Base-by-base conservation (phyloP, 2,797 vertebrate species). In the Prunella strophiata region DNA sequence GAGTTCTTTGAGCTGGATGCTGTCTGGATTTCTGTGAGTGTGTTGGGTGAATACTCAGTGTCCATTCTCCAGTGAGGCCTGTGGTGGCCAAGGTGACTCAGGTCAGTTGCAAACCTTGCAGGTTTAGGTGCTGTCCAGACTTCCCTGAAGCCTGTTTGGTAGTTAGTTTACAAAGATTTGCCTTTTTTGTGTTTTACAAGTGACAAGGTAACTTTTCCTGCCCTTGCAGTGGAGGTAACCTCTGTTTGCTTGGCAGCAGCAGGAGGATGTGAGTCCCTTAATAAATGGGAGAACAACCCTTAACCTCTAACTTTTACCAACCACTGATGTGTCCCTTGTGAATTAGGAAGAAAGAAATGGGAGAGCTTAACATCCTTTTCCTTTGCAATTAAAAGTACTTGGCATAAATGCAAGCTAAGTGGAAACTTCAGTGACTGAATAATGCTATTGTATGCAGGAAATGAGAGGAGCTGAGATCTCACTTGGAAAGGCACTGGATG, bases 311-410 rank as follows among this genome's bases (percentile, higher is more conserved):
- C 77, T 96, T 95, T 92, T 94, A 95, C 80, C 75, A 94, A 13
- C 57, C 12, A 5, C 84, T 80, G 71, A 71, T 38, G 16, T 55
- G 50, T 95, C 95, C 84, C 91, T 83, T 85, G 42, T 91, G 93
- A 94, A 93, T 96, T 91, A 82, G 71, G 91, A 85, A 95, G 82
- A 93, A 96, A 94, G 77, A 89, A 94, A 93, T 71, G 65, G 72
- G 67, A 94, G 88, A 89, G 84, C 74, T 96, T 94, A 96, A 96
- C 93, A 96, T 97, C 94, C 95, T 96, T 95, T 93, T 93, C 85
- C 96, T 93, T 95, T 87, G 83, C 96, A 96, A 96, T 96, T 95
- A 96, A 93, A 97, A 96, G 88, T 94, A 91, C 94, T 96, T 96
- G 94, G 95, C 93, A 91, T 96, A 95, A 96, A 91, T 94, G 94